A percentile compares a stretch with the other conserved stretches of the same genome.
These are phyloP conservation scores for Alcis repandata DNA, from an alignment of 2,888 invertebrate species.

Conservation along the genomic window DNA sequence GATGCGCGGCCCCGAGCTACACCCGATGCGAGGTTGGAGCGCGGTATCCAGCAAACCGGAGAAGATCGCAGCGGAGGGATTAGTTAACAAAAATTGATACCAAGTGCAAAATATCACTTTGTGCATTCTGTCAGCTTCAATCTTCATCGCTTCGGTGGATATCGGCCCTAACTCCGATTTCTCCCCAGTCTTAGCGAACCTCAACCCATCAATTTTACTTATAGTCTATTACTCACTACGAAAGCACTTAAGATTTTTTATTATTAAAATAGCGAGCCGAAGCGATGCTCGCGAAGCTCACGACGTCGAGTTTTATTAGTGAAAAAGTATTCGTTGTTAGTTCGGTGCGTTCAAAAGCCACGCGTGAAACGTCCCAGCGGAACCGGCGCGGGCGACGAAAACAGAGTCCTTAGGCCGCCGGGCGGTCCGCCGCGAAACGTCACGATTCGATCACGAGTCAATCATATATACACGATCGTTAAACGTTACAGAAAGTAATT, in stretches of 20 bases:
- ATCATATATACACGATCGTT: slow-evolving; percentile 52
- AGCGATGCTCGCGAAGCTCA: slow-evolving; percentile 21
- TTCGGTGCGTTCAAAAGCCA: slow-evolving; percentile 29
- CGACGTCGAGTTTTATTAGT: slow-evolving; percentile 34
- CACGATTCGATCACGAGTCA: slow-evolving; percentile 51
- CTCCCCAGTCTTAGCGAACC: slow-evolving; percentile 50
- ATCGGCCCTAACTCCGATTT: slow-evolving; percentile 11
- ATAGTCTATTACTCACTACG: slow-evolving; percentile 44
- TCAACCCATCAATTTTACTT: slow-evolving; percentile 49
- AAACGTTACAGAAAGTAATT: slow-evolving; percentile 46
- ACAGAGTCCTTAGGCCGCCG: no score
- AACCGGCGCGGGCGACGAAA: slow-evolving; percentile 7
- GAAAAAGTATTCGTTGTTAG: slow-evolving; percentile 48
- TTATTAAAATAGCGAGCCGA: slow-evolving; percentile 26
- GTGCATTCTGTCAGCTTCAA: not conserved
- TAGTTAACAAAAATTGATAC: not conserved
- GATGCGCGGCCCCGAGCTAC: not conserved
- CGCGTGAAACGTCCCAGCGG: slow-evolving; percentile 25
- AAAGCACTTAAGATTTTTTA: slow-evolving; percentile 50
- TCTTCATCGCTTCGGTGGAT: not conserved
- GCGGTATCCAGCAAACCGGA: slow-evolving; percentile 1
- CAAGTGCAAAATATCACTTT: not conserved
- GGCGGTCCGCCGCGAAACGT: slow-evolving; percentile 48
- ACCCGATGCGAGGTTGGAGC: not conserved
- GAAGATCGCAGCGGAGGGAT: not conserved